Conservation (phyloP, 2,888 invertebrate species). For the Melieria omissa region DNA sequence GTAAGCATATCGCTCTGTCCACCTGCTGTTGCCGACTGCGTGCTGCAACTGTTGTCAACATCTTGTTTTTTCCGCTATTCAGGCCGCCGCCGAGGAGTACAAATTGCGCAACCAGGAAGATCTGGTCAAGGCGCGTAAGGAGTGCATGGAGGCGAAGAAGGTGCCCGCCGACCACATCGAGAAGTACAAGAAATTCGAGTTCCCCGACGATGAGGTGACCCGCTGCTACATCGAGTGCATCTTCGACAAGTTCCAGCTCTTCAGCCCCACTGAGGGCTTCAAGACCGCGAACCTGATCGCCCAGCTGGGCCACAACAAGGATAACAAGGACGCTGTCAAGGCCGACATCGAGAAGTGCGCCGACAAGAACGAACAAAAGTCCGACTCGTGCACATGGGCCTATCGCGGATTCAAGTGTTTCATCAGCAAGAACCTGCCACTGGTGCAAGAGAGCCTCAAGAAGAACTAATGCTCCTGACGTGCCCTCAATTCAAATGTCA, state of each 20-base stretch:
- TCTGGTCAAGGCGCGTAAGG: constrained; percentile 61
- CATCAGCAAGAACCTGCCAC: constrained; percentile 63
- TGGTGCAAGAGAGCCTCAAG: constrained; percentile 64
- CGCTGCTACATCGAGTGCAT: constrained; percentile 66
- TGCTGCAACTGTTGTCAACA: background rate
- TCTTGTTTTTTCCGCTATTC: background rate
- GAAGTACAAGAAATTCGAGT: constrained; percentile 65
- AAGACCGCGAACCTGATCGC: constrained; percentile 62
- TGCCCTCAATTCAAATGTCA: background rate
- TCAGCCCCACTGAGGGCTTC: constrained; percentile 63
- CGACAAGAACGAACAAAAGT: constrained; percentile 64
- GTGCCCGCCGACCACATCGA: constrained; percentile 61
- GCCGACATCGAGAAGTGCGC: constrained; percentile 63
- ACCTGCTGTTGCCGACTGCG: too few species aligned
- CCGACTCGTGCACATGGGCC: constrained; percentile 62
- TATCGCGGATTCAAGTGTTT: constrained; percentile 66
- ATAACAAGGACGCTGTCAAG: constrained; percentile 60
- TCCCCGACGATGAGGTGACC: constrained; percentile 65
- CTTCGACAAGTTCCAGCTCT: constrained; percentile 65
- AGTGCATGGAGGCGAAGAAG: constrained; percentile 61
- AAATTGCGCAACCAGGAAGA: constrained; percentile 64
- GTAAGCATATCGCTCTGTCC: constrained; percentile 50
- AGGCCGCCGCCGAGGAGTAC: constrained; percentile 62
- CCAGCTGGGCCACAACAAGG: constrained; percentile 63
- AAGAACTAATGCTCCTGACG: constrained; percentile 44